These are phyloP conservation scores for Nephrotoma flavescens DNA, from an alignment of 2,888 invertebrate genomes.

Conservation along the genomic window DNA sequence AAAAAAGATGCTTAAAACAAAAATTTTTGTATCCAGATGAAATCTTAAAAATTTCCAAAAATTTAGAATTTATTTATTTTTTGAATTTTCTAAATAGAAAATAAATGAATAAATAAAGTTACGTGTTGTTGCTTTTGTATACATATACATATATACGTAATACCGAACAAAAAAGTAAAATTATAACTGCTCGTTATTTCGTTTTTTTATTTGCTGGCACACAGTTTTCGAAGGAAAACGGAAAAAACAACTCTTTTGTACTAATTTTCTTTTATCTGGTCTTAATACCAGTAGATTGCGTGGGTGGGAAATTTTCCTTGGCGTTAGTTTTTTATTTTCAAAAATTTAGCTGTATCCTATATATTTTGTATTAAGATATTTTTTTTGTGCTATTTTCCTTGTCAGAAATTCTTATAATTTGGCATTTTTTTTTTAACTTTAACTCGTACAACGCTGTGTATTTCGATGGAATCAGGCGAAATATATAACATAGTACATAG, in stretches of 20 bases:
- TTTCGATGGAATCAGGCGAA: background rate
- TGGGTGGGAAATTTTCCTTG: background rate
- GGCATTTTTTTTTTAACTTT: background rate
- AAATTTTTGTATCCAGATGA: background rate
- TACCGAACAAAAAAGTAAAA: background rate
- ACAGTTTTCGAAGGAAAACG: background rate
- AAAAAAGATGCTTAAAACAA: background rate
- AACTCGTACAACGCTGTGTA: background rate
- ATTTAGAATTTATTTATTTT: background rate
- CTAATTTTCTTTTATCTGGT: background rate
- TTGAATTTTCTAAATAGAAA: background rate
- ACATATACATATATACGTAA: background rate
- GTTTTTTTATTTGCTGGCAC: background rate
- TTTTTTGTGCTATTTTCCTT: background rate
- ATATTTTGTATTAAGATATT: background rate
- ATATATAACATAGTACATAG: background rate
- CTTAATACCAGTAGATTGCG: background rate
- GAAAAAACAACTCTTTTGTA: background rate
- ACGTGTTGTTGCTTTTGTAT: background rate
- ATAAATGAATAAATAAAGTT: background rate
- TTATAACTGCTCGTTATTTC: background rate
- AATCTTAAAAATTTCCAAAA: background rate
- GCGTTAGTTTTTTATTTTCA: background rate
- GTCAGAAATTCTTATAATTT: background rate
- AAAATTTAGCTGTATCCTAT: background rate